A percentile compares a stretch with the other conserved stretches of the same genome.
phyloP scores from a whole-genome alignment of 2,888 invertebrate species.

The Tinea pellionella region DNA sequence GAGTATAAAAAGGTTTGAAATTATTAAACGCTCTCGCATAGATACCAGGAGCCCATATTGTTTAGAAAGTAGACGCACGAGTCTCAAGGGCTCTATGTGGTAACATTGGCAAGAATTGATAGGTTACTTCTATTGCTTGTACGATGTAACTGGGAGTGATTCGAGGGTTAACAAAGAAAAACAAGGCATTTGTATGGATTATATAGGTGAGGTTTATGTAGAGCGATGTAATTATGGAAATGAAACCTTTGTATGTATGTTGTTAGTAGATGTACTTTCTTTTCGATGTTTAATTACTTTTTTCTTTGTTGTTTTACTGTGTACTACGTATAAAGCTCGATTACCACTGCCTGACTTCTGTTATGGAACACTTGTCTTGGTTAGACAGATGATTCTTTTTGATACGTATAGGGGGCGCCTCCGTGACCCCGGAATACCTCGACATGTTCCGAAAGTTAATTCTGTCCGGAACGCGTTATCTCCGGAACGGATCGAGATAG shows the following conservation, averaged over 20 bases:
- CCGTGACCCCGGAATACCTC: too few species aligned
- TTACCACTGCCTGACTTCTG: too few species aligned
- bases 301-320: background rate
- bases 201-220: constrained; percentile 17
- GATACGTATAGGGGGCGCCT: too few species aligned
- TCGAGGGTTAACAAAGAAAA: constrained; percentile 23
- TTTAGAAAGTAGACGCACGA: background rate
- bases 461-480: too few species aligned
- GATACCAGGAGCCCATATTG: background rate
- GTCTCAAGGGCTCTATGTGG: constrained; percentile 2
- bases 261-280: background rate
- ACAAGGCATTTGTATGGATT: constrained; percentile 32
- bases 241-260: background rate
- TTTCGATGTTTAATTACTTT: background rate
- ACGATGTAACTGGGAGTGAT: constrained; percentile 23
- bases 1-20: background rate
- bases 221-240: background rate
- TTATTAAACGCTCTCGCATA: background rate
- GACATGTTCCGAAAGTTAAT: too few species aligned
- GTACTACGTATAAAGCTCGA: too few species aligned
- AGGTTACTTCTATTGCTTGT: background rate
- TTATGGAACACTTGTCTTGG: too few species aligned
- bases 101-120: constrained; percentile 4
- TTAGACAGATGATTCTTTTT: too few species aligned
- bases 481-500: too few species aligned